Evolutionary conservation across 2,113 vertebrate genomes (phyloP), one percentile per base, ranked within the genome.

Genomic region (Pangasianodon hypophthalmus): DNA sequence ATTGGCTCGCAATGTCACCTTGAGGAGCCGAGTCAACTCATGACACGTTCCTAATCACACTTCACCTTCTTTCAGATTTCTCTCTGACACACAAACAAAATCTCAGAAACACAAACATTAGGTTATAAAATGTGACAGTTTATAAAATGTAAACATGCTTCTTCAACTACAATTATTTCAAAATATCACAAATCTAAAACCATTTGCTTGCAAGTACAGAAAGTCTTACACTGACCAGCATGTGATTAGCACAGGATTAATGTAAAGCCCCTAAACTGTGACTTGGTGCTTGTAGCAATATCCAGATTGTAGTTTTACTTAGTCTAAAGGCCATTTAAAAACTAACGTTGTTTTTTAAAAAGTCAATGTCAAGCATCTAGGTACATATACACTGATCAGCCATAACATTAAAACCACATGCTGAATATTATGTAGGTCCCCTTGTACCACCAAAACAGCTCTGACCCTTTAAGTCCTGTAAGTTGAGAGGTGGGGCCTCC

Each of bases 91-190:
- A 41, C 41, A 29, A 32, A 82, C 13, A 54, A 58, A 83, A 41
- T 37, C 46, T 37, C n/a, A 71, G 29, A 37, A 9, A 52, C 67
- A 54, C 37, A 52, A 32, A 69, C 14, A 21, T 69, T n/a, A 67
- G 62, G 46, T 86, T 52, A 86, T 73, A 37, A 69, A 86, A 44
- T 60, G 19, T 21, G 6, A 46, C 44, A 21, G 24, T 87, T 90
- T 87, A 90, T 90, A 73, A 90, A 87, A 81, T 58, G 60, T 73
- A 71, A 37, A 56, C 84, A 86, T 84, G 84, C 73, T 14, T 81
- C 26, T 52, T 80, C 50, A 71, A 54, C 73, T 80, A 81, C 75
- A 69, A 46, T 79, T 56, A 86, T n/a, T 86, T 56, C 4, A 5
- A n/a, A 69, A 52, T 8, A 64, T 62, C 18, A 32, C 73, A 67